These are phyloP conservation scores for Phortica magna DNA, from an alignment of 2,888 invertebrate species.

Conservation along the genomic window DNA sequence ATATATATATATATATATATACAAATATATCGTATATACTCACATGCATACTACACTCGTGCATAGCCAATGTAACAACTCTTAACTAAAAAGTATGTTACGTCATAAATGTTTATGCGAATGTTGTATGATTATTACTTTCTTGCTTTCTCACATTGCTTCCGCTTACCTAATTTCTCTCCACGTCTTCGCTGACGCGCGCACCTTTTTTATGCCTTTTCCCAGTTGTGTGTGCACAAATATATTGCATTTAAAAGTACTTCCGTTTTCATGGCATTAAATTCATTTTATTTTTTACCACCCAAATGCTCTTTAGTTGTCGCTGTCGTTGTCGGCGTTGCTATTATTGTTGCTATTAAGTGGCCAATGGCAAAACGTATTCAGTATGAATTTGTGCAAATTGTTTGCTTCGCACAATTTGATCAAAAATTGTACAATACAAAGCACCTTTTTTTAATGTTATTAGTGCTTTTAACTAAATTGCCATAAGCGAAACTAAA, in stretches of 20 bases:
- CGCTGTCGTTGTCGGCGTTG: background rate
- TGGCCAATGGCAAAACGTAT: slow-evolving; percentile 16
- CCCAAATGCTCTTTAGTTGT: background rate
- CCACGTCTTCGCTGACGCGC: background rate
- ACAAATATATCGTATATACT: background rate
- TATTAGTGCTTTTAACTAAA: slow-evolving; percentile 66
- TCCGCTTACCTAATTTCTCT: slow-evolving; percentile 29
- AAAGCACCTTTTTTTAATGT: slow-evolving; percentile 51
- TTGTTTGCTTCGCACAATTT: background rate
- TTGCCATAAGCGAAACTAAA: slow-evolving; percentile 44
- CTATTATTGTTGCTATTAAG: background rate
- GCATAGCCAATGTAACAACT: background rate
- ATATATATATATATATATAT: background rate
- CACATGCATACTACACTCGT: background rate
- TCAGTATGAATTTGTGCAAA: background rate
- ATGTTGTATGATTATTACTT: slow-evolving; percentile 56
- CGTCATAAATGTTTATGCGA: slow-evolving; percentile 62
- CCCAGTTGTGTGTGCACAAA: slow-evolving; percentile 16
- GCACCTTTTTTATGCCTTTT: slow-evolving; percentile 18
- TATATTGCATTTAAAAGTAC: slow-evolving; percentile 24
- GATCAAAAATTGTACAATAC: background rate
- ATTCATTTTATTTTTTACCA: background rate
- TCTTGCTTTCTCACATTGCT: slow-evolving; percentile 31
- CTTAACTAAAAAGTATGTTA: slow-evolving; percentile 46
- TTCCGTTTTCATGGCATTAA: background rate